phyloP scores from a whole-genome alignment of 2,113 vertebrate genomes.

The Galemys pyrenaicus region DNA sequence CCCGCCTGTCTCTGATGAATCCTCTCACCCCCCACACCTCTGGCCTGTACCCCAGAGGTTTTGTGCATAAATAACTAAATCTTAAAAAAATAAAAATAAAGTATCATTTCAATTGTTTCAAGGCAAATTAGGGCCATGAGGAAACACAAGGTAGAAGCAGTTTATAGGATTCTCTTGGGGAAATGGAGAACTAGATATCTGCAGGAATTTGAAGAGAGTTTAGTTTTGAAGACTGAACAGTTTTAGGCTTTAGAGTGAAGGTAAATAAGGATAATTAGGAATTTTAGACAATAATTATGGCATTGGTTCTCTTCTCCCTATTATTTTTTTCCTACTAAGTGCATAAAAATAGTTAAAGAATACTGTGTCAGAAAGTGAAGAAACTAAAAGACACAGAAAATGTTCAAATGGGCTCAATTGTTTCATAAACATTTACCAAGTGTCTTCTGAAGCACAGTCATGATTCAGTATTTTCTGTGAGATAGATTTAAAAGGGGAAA shows the following conservation, averaged over 20 bases:
- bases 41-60: too few relatives aligned
- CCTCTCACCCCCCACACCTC: too few relatives aligned
- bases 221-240: neutral
- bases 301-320: neutral
- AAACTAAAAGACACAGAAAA: neutral
- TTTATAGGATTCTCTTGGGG: neutral
- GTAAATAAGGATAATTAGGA: neutral
- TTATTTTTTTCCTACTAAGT: neutral
- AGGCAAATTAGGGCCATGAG: neutral
- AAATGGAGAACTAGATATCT: neutral
- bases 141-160: neutral
- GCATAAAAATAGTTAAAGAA: neutral
- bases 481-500: neutral
- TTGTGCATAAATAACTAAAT: too few relatives aligned
- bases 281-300: neutral
- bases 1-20: too few relatives aligned
- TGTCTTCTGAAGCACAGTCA: neutral
- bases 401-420: neutral
- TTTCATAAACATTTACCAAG: neutral
- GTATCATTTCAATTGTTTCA: neutral
- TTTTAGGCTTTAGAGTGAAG: neutral
- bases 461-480: neutral
- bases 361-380: constrained; percentile 1
- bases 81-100: too few relatives aligned
- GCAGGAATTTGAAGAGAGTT: neutral